Percentiles rank a stretch among this genome's conserved stretches.
Conservation (phyloP, 1,140 invertebrate genomes). For the Orussus abietinus region DNA sequence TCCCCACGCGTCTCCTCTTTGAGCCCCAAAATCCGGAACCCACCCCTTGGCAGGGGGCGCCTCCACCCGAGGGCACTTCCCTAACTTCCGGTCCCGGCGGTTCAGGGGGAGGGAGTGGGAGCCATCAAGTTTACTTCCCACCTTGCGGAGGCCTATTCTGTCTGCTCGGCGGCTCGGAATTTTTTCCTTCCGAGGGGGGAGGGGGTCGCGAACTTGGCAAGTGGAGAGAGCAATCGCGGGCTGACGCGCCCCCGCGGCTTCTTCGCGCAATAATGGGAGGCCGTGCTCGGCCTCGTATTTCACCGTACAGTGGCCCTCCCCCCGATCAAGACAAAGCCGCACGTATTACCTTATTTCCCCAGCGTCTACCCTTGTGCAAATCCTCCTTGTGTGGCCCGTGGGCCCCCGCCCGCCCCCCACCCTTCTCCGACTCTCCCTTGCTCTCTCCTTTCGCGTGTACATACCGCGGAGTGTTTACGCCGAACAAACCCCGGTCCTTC, state of each 20-base stretch:
- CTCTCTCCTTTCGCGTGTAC: conserved; percentile 17
- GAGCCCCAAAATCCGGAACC: too few species aligned
- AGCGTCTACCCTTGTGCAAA: conserved; percentile 36
- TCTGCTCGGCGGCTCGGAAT: conserved; percentile 8
- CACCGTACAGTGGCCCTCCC: conserved; percentile 19
- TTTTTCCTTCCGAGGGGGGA: conserved; percentile 11
- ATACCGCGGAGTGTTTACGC: conserved; percentile 15
- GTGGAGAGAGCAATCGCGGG: too few species aligned
- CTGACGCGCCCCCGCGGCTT: too few species aligned
- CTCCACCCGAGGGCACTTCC: too few species aligned
- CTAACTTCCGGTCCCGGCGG: too few species aligned
- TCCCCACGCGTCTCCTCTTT: too few species aligned
- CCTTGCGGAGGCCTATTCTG: not conserved
- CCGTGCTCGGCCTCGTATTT: conserved; percentile 23
- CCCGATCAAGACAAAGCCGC: conserved; percentile 39
- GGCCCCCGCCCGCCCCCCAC: not conserved
- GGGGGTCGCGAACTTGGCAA: not conserved
- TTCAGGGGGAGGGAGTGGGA: too few species aligned
- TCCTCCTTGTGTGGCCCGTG: conserved; percentile 31
- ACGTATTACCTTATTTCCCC: conserved; percentile 42
- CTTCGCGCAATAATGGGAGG: conserved; percentile 10
- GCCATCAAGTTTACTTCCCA: too few species aligned
- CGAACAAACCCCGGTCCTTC: conserved; percentile 14
- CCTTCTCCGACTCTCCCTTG: not conserved
- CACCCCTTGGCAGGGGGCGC: too few species aligned